phyloP scores from a whole-genome alignment of 2,797 vertebrate genomes.

The Eulemur coronatus region DNA sequence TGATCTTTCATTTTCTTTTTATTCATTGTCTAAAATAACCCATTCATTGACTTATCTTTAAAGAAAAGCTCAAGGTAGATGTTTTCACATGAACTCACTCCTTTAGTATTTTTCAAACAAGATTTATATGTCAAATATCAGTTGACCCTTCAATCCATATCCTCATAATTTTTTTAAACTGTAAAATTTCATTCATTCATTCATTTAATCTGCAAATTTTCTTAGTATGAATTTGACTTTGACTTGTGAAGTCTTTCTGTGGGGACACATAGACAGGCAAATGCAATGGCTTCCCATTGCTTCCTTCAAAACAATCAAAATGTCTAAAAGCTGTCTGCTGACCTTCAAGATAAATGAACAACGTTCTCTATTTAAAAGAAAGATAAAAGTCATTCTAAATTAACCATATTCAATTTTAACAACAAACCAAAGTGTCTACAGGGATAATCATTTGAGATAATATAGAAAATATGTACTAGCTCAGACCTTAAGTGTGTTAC shows the following conservation, averaged over 20 bases:
- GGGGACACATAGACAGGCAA: constrained; percentile 27
- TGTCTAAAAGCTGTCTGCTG: not conserved
- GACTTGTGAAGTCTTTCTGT: not conserved
- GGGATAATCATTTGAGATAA: not conserved
- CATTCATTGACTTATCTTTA: not conserved
- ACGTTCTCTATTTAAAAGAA: not conserved
- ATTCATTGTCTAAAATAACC: not conserved
- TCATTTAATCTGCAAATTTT: constrained; percentile 17
- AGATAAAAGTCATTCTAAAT: not conserved
- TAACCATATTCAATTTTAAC: not conserved
- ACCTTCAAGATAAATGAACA: not conserved
- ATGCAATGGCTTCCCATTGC: not conserved
- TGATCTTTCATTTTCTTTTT: not conserved
- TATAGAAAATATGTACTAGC: not conserved
- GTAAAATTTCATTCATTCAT: not conserved
- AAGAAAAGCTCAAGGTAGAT: constrained; percentile 14
- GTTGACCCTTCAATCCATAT: constrained; percentile 21
- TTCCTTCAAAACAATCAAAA: constrained; percentile 49
- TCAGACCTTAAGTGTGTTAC: not conserved
- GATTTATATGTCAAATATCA: constrained; percentile 18
- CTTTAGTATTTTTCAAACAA: constrained; percentile 66
- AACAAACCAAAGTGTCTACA: not conserved
- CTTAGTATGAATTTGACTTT: not conserved
- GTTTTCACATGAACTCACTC: constrained; percentile 49
- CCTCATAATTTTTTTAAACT: not conserved